Evolutionary conservation across 2,113 vertebrate genomes (phyloP), one percentile per base, ranked within the genome.

Genomic region (Bos taurus): DNA sequence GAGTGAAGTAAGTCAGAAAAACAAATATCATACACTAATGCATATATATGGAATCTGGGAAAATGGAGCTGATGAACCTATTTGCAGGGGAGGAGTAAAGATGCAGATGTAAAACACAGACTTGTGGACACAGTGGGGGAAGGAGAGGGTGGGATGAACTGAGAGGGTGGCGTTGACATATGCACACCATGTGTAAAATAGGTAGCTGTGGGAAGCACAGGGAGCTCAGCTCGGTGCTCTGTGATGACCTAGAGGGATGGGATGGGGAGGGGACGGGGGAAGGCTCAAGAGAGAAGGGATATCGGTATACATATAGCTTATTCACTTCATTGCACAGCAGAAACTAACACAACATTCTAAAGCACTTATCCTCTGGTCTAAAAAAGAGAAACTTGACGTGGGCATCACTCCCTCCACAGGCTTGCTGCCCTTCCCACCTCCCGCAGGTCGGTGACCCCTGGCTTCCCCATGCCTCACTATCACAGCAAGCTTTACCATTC

Each of bases 321-420:
- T 43, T 26, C 6, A 77, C 36, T 77, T 7, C 36, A 43, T 26
- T 14, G 23, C 23, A 77, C 0, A 7, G 71, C 36, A 43, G 71
- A 43, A 26, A 43, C 36, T 7, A 26, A 40, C 36, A 6, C 67
- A 74, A 25, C 36, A 14, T 26, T 14, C 71, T 77, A 7, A 77
- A 43, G 36, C 11, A 43, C 7, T 43, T 26, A 77, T 43, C 23
- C 12, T 77, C 71, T 43, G 12, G 23, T 77, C 12, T 25, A 26
- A 3, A 26, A 40, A 12, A 40, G 19, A 71, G 19, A 40, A 71
- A 14, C 46, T 30, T 7, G 52, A 25, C 3, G 0, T 13, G 81
- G 50, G 30, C 0, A 0, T 30, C 30, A 2, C 40, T 25, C 48
- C 57, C 9, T 82, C 36, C 46, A 2, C 10, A n/a, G n/a, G 62